phyloP scores from a whole-genome alignment of 2,113 vertebrate genomes.

The Oreochromis tanganicae region DNA sequence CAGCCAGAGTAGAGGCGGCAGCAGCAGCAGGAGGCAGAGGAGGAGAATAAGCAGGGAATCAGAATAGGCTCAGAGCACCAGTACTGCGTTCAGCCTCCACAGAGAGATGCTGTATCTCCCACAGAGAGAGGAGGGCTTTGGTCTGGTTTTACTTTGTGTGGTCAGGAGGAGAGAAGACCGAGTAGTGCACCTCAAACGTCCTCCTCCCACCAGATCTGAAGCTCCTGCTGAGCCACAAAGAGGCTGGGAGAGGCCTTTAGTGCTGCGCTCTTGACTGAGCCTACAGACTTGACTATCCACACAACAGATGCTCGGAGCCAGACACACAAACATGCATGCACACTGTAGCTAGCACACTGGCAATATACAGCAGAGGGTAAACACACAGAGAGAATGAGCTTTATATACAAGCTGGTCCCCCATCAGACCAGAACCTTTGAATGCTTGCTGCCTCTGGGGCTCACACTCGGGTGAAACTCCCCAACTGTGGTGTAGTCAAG shows the following conservation, averaged over 20 bases:
- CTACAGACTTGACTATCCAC: slow-evolving; percentile 1
- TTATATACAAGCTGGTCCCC: background rate
- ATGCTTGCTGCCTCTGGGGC: slow-evolving; percentile 13
- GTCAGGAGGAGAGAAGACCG: background rate
- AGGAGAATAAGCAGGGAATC: slow-evolving; percentile 15
- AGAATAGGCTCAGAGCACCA: slow-evolving; percentile 13
- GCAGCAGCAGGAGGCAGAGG: slow-evolving; percentile 5
- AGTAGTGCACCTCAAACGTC: background rate
- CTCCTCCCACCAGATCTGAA: slow-evolving; percentile 14
- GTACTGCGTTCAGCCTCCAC: slow-evolving; percentile 14
- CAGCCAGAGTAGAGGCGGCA: background rate
- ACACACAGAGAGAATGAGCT: background rate
- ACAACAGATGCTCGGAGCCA: slow-evolving; percentile 21
- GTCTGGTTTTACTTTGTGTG: slow-evolving; percentile 27
- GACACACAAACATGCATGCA: slow-evolving; percentile 3
- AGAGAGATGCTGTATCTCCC: slow-evolving; percentile 20
- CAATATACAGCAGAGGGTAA: slow-evolving; percentile 8
- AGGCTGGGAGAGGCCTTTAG: slow-evolving; percentile 19
- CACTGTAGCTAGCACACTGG: background rate
- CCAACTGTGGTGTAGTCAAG: background rate
- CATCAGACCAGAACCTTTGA: background rate
- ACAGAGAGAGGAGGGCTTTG: slow-evolving; percentile 13
- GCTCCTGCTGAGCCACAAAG: slow-evolving; percentile 30
- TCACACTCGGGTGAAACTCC: background rate
- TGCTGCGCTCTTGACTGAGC: slow-evolving; percentile 9